phyloP scores from a whole-genome alignment of 2,888 invertebrate species.

The Agrochola lota region DNA sequence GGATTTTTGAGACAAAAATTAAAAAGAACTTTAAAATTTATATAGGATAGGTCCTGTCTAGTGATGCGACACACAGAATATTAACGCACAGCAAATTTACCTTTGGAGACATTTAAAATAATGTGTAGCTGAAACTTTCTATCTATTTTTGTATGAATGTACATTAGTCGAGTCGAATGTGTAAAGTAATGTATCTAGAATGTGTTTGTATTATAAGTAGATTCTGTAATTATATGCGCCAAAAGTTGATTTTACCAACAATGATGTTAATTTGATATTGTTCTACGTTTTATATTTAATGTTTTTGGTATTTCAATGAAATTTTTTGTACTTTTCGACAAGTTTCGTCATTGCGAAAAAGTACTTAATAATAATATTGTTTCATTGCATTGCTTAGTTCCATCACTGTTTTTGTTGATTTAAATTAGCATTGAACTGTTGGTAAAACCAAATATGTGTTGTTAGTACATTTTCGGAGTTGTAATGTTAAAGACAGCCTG shows the following conservation, averaged over 20 bases:
- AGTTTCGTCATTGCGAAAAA: conserved; percentile 50
- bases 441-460: conserved; percentile 56
- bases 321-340: conserved; percentile 61
- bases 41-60: conserved; percentile 8
- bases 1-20: conserved; percentile 24
- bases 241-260: conserved; percentile 67
- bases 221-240: conserved; percentile 69
- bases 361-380: conserved; percentile 52
- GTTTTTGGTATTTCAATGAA: conserved; percentile 24
- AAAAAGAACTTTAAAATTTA: conserved; percentile 8
- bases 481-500: conserved; percentile 67
- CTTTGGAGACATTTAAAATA: conserved; percentile 36
- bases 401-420: conserved; percentile 1
- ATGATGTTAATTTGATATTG: conserved; percentile 4
- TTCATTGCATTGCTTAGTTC: conserved; percentile 26
- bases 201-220: conserved; percentile 58
- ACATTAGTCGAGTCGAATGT: conserved; percentile 60
- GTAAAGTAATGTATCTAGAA: conserved; percentile 54
- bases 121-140: conserved; percentile 62
- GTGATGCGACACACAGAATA: conserved; percentile 11
- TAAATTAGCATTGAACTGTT: conserved; percentile 28
- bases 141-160: conserved; percentile 85
- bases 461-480: conserved; percentile 38
- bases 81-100: conserved; percentile 19
- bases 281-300: background rate